Base-by-base conservation (phyloP, 2,888 invertebrate genomes). In the Mimachlamys varia region DNA sequence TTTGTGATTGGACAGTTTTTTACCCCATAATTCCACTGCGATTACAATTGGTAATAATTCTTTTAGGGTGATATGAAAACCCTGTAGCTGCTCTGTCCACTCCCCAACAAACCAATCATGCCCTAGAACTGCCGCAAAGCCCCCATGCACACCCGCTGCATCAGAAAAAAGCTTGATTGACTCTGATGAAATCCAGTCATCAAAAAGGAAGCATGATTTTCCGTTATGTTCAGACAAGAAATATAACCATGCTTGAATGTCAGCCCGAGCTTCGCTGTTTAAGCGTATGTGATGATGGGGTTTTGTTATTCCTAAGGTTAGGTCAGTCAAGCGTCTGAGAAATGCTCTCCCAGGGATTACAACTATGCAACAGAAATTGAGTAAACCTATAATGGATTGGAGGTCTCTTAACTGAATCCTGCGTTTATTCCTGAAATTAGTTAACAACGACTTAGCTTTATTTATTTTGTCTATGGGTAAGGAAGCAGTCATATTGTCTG, bases 181-280 rank as follows among this genome's bases (percentile, higher is more conserved):
- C 13, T 91, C 89, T 19, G 91, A 92, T 1, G 53, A 19, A 53
- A 55, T 1, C 92, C 91, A 91, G 19, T 89, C 33, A 49, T 93
- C 92, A 88, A 55, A 33, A 13, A 93, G 88, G 89, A 92, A 93
- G 58, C 91, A 90, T 13, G 89, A 91, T 89, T 89, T 89, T n/a
- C n/a, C n/a, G n/a, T n/a, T n/a, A n/a, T n/a, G n/a, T n/a, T n/a
- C n/a, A n/a, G n/a, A n/a, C n/a, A n/a, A n/a, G n/a, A n/a, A n/a
- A n/a, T n/a, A n/a, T n/a, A n/a, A n/a, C n/a, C n/a, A n/a, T n/a
- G n/a, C n/a, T n/a, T n/a, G n/a, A n/a, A n/a, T n/a, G n/a, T n/a
- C n/a, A n/a, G n/a, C n/a, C n/a, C n/a, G n/a, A n/a, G n/a, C n/a
- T n/a, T n/a, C n/a, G n/a, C n/a, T n/a, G n/a, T n/a, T n/a, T n/a